A percentile compares a stretch with the other conserved stretches of the same genome.
Conservation (phyloP, 1,140 invertebrate genomes). For the Helicoverpa zea region DNA sequence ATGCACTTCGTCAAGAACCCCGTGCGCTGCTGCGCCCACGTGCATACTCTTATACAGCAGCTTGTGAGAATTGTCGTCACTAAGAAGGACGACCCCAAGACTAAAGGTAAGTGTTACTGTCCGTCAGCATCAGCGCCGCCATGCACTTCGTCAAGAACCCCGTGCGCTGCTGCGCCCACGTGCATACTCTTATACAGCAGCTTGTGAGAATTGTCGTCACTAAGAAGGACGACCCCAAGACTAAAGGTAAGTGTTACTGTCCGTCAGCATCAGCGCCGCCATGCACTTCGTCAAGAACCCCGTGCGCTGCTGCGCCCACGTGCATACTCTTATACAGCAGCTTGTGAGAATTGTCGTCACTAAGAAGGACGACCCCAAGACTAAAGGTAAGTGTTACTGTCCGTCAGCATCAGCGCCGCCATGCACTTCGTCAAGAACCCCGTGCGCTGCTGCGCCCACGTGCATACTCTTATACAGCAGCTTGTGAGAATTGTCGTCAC, state of each 20-base stretch:
- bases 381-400: conserved; percentile 95
- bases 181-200: conserved; percentile 95
- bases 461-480: conserved; percentile 95
- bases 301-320: conserved; percentile 96
- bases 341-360: conserved; percentile 94
- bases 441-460: conserved; percentile 96
- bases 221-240: conserved; percentile 95
- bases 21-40: conserved; percentile 96
- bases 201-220: conserved; percentile 94
- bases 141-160: conserved; percentile 99
- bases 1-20: conserved; percentile 99
- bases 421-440: conserved; percentile 99
- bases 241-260: conserved; percentile 95
- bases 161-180: conserved; percentile 96
- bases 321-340: conserved; percentile 95
- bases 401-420: no score
- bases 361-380: conserved; percentile 95
- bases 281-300: conserved; percentile 99
- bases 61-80: conserved; percentile 94
- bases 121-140: conserved; percentile 95
- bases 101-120: conserved; percentile 95
- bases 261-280: conserved; percentile 95
- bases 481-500: conserved; percentile 94
- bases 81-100: conserved; percentile 95
- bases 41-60: conserved; percentile 95